Evolutionary conservation across 2,888 invertebrate genomes (phyloP).

Genomic region (Hypsopygia costalis): DNA sequence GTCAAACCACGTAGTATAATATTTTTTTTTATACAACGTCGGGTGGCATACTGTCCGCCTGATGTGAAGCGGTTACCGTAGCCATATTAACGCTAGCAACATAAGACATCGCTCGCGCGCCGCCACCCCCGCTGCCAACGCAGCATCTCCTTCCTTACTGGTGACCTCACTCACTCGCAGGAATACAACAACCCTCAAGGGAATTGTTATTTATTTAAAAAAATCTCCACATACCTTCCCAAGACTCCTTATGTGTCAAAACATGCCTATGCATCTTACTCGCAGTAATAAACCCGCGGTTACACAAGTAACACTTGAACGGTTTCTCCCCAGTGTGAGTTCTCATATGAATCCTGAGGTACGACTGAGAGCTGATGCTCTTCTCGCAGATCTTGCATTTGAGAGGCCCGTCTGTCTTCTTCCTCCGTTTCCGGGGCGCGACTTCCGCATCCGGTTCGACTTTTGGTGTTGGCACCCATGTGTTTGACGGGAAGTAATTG

Average conservation of each 20-base stretch:
- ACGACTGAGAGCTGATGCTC: constrained; percentile 47
- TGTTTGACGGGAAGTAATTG: constrained; percentile 65
- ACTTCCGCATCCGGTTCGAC: constrained; percentile 16
- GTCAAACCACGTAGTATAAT: no score
- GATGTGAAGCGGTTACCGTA: no score
- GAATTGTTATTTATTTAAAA: no score
- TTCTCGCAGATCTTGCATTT: constrained; percentile 52
- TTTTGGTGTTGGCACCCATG: constrained; percentile 48
- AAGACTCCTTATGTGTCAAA: constrained; percentile 48
- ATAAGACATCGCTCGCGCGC: no score
- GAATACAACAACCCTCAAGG: no score
- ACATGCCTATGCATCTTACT: constrained; percentile 69
- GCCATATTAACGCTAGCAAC: no score
- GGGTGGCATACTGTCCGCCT: no score
- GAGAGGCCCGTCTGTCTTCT: constrained; percentile 18
- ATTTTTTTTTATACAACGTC: no score
- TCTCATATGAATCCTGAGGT: constrained; percentile 57
- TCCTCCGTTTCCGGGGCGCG: constrained; percentile 13
- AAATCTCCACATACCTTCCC: constrained; percentile 36
- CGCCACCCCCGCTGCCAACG: no score
- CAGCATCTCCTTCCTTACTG: no score
- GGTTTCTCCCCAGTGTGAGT: constrained; percentile 67
- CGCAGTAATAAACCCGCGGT: constrained; percentile 58
- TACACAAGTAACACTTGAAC: constrained; percentile 55
- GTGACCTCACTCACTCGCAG: no score